Evolutionary conservation across 2,888 invertebrate species (phyloP), one percentile per base, ranked within the genome.

Genomic region (Drosophila crucigera): DNA sequence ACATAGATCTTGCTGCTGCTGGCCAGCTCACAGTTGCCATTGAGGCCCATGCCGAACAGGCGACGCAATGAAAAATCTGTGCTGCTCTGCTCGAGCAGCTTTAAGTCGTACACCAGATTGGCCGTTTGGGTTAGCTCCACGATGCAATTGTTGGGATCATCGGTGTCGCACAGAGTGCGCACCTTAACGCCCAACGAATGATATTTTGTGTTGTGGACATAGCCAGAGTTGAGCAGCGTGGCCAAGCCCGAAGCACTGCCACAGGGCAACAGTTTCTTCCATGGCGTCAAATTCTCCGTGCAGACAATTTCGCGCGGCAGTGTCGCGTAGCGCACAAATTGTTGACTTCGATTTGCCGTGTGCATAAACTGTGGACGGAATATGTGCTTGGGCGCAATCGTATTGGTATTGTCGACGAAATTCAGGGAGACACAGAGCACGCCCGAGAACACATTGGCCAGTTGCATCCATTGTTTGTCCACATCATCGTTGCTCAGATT

Each of bases 241-340:
- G 97, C 96, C 82, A 99, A 94, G 3, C 99, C 99, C 90, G 95
- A 95, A 92, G 95, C 96, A n/a, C 97, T 96, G 93, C 97, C 97
- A 94, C 99, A 99, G 0, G 99, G 99, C 54, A 99, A 93, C 6
- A 99, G 94, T 92, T 99, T 99, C 91, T 98, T 98, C 97, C 99
- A 99, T 0, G 99, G 99, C 19, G 99, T 99, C 85, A 99, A 94
- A 94, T 99, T 99, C 94, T 99, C 99, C 0, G 99, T 99, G 92
- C 99, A 99, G 5, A 99, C 98, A 85, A 98, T 97, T 94, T 99
- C 99, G 78, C 98, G 95, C 0, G 99, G 98, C 73, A 99, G 93
- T n/a, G 97, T 96, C 1, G 99, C 96, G 94, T 99, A 99, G 85
- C 97, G 84, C 93, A 94, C 90, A 94, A 76, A 81, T 92, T 75